Evolutionary conservation across 2,797 vertebrate genomes (phyloP), one percentile per base, ranked within the genome.

Genomic region (Danio aesculapii): DNA sequence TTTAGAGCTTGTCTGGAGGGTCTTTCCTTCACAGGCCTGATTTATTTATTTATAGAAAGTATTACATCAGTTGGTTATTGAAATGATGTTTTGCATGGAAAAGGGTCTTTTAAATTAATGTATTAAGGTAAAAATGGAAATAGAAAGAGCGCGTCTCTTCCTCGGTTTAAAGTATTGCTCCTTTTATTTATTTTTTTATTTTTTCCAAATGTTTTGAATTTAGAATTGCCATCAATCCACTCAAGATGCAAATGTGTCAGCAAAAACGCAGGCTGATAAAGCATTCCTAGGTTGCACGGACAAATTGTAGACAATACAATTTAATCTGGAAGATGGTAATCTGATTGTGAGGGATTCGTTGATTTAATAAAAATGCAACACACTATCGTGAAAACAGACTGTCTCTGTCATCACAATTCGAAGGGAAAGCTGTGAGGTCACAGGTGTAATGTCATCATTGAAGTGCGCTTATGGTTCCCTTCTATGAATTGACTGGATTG

Each of bases 401-500:
- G 90, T 87, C 86, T 88, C 30, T 90, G 91, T 92, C 91, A 88
- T 89, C 64, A 61, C 66, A 77, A 84, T 87, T 74, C 82, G 50
- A 49, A 30, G 87, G 41, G 68, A 8, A 83, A 86, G 87, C 82
- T 49, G 82, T n/a, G 87, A 88, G 93, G 91, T 94, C 93, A 93
- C 91, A 93, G 88, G 91, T 92, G 89, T 89, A 88, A 90, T 89
- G 87, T 86, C 83, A 39, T 87, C 84, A 88, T 86, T 88, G 83
- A 89, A 86, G 88, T 84, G 80, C 59, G 50, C 81, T 81, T 78
- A 84, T 87, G 77, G 86, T 85, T 86, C 72, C 86, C 88, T 90
- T 90, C 91, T 91, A 94, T 95, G 93, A 94, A 95, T 96, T 94
- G 93, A 94, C 93, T 88, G 90, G 95, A 96, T 95, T 96, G 94